A percentile compares a stretch with the other conserved stretches of the same genome.
phyloP scores from a whole-genome alignment of 2,888 invertebrate genomes.

The Protophormia terraenovae region DNA sequence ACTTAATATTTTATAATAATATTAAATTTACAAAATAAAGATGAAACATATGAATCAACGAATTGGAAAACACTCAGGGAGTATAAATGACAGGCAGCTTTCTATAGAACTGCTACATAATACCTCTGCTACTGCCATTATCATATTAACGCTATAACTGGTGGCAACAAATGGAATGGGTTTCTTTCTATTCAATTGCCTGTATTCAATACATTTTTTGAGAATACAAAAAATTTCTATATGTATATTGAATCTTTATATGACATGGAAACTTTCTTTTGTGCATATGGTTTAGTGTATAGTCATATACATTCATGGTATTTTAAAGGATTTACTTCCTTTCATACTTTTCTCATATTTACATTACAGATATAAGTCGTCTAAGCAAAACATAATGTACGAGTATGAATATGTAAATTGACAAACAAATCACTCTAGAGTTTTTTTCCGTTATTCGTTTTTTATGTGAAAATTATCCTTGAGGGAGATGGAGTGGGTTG shows the following conservation, averaged over 20 bases:
- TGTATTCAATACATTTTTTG: not conserved
- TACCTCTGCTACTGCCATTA: constrained; percentile 9
- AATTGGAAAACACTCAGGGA: constrained; percentile 77
- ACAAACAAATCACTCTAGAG: constrained; percentile 77
- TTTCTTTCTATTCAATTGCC: constrained; percentile 6
- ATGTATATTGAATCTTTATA: constrained; percentile 23
- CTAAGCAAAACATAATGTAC: constrained; percentile 54
- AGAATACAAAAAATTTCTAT: not conserved
- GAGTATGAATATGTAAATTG: constrained; percentile 77
- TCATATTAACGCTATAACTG: constrained; percentile 49
- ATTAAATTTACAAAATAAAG: not conserved
- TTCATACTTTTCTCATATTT: constrained; percentile 55
- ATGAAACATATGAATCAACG: constrained; percentile 70
- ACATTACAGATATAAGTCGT: constrained; percentile 46
- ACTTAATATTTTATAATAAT: too few relatives aligned
- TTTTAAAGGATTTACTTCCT: constrained; percentile 58
- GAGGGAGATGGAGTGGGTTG: constrained; percentile 48
- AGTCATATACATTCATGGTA: not conserved
- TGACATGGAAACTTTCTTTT: constrained; percentile 47
- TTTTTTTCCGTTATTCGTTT: constrained; percentile 39
- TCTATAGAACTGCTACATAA: too few relatives aligned
- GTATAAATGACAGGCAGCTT: constrained; percentile 42
- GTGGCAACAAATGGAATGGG: constrained; percentile 24
- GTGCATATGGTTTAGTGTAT: constrained; percentile 14
- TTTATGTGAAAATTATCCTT: constrained; percentile 68